These are phyloP conservation scores for Frankliniella fusca DNA, from an alignment of 2,888 invertebrate genomes.

Conservation along the genomic window DNA sequence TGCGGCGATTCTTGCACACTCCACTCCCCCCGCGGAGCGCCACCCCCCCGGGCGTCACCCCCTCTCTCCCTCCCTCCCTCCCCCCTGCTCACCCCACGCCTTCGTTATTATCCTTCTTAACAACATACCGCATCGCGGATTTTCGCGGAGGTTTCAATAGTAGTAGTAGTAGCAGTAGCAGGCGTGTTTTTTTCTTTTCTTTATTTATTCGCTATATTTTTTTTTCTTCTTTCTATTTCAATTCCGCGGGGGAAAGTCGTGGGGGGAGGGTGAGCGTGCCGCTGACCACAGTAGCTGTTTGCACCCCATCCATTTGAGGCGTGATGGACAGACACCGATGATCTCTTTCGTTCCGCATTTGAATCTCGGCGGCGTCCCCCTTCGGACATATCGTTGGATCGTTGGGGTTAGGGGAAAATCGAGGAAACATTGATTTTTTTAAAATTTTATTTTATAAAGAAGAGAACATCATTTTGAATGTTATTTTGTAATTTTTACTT, in stretches of 20 bases:
- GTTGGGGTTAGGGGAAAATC: too few species aligned
- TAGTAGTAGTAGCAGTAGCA: background rate
- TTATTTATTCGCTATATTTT: background rate
- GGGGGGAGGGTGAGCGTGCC: background rate
- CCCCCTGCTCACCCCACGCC: background rate
- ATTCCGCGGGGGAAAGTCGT: background rate
- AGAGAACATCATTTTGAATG: too few species aligned
- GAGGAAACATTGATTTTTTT: too few species aligned
- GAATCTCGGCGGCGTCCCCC: too few species aligned
- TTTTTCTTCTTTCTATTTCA: background rate
- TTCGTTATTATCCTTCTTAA: constrained; percentile 4
- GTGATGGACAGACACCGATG: too few species aligned
- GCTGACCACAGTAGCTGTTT: background rate
- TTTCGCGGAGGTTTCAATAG: background rate
- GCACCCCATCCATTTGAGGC: too few species aligned
- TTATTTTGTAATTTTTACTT: too few species aligned
- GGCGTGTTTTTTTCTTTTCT: background rate
- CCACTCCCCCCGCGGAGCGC: background rate
- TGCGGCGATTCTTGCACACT: constrained; percentile 8
- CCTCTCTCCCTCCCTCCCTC: background rate
- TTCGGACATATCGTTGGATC: too few species aligned
- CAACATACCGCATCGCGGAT: constrained; percentile 15
- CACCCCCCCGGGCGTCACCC: background rate
- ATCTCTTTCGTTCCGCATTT: too few species aligned
- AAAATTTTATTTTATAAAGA: too few species aligned